Evolutionary conservation across 2,888 invertebrate species (phyloP), one percentile per base, ranked within the genome.

Genomic region (Cecidostiba fungosa): DNA sequence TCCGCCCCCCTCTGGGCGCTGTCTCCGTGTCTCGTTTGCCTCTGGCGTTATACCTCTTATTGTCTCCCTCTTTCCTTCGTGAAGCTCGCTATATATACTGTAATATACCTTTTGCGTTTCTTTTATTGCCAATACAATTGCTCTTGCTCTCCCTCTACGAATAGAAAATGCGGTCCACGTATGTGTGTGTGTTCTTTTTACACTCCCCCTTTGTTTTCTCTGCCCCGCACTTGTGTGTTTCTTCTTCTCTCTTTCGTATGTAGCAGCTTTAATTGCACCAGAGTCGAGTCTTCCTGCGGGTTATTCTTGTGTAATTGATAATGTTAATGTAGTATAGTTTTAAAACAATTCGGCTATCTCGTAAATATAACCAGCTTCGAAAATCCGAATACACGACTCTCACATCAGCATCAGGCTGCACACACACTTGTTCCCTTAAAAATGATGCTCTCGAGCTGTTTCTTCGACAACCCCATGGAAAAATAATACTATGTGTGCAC

Each of bases 401-500:
- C 70, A 47, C 50, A 32, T 69, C 66, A 47, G 47, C 47, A 6
- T 47, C 47, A 47, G 36, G 4, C 36, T 36, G 47, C 47, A 19
- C 5, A 19, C 5, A 5, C 50, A 50, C 50, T 50, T 12, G 19
- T 36, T 79, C 80, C 29, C 19, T 72, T 70, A 36, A 80, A 80
- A 39, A 39, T 39, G 39, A 72, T 26, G 36, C 80, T 47, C 23
- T 6, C 16, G 2, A 69, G 8, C 47, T 14, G 14, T n/a, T 14
- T 5, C 32, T 23, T 79, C 29, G n/a, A 14, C 43, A 72, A 72
- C 72, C 70, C 83, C 70, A 83, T 83, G 83, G 29, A 83, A 83
- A 83, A 83, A 83, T 77, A 83, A 83, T 76, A 50, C 50, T 82
- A 50, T 83, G 77, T 83, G 77, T 74, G 59, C 69, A 76, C 36